These are phyloP conservation scores for Tympanoctomys barrerae DNA, from an alignment of 2,797 vertebrate genomes.

Conservation along the genomic window DNA sequence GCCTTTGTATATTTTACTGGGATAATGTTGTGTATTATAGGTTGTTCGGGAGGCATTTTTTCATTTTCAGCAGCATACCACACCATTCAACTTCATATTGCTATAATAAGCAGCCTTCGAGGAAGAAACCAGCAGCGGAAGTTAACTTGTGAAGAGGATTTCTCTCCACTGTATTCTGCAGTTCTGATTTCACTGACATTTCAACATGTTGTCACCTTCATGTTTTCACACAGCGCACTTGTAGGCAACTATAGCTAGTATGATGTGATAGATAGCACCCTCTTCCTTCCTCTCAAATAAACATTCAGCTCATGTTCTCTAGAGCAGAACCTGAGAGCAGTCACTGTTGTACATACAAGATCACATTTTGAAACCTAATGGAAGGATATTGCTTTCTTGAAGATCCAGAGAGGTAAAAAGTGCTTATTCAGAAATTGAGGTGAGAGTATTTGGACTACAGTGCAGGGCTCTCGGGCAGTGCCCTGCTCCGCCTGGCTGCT, in stretches of 20 bases:
- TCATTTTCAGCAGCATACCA: not conserved
- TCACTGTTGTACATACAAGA: not conserved
- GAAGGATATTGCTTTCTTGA: not conserved
- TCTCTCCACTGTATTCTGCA: slow-evolving; percentile 71
- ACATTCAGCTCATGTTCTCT: not conserved
- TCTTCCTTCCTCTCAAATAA: not conserved
- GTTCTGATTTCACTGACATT: slow-evolving; percentile 79
- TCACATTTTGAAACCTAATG: not conserved
- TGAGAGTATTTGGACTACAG: not conserved
- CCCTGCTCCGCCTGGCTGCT: not conserved
- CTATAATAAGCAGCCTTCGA: slow-evolving; percentile 33
- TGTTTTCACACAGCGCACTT: slow-evolving; percentile 67
- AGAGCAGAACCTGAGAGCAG: slow-evolving; percentile 42
- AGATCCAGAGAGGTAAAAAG: slow-evolving; percentile 35
- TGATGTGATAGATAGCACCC: not conserved
- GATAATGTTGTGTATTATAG: not conserved
- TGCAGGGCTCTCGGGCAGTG: not conserved
- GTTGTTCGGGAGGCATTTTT: not conserved
- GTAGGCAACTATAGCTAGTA: not conserved
- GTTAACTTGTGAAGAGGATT: slow-evolving; percentile 78
- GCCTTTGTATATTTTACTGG: not conserved
- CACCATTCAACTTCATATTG: slow-evolving; percentile 79
- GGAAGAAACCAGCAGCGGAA: slow-evolving; percentile 66
- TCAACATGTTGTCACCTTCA: slow-evolving; percentile 80
- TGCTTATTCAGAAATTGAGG: not conserved